A percentile compares a stretch with the other conserved stretches of the same genome.
Conservation (phyloP, 2,888 invertebrate species). For the Anoplius nigerrimus region DNA sequence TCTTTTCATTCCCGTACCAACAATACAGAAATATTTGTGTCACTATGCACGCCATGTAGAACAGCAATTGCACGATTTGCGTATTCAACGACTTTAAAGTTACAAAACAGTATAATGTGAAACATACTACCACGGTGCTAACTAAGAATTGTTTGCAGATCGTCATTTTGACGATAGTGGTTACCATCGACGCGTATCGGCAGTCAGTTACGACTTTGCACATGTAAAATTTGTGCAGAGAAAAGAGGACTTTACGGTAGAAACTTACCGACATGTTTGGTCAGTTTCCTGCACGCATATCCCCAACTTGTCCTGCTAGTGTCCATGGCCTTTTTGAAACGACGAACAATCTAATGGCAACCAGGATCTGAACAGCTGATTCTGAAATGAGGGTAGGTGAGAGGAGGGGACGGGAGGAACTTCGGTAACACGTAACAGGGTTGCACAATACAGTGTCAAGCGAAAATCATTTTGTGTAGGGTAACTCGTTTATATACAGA, state of each 20-base stretch:
- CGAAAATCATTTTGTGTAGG: too few relatives aligned
- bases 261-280: conserved; percentile 23
- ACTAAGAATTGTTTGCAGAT: conserved; percentile 24
- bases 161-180: conserved; percentile 1
- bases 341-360: too few relatives aligned
- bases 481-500: too few relatives aligned
- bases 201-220: too few relatives aligned
- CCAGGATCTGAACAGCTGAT: too few relatives aligned
- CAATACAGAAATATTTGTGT: conserved; percentile 34
- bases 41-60: neutral
- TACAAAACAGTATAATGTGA: conserved; percentile 16
- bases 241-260: too few relatives aligned
- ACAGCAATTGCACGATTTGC: neutral
- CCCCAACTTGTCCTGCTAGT: conserved; percentile 1
- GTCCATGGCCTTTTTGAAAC: conserved; percentile 8
- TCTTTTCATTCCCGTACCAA: conserved; percentile 39
- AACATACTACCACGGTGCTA: conserved; percentile 27
- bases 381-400: too few relatives aligned
- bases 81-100: neutral
- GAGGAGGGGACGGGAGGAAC: too few relatives aligned
- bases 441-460: too few relatives aligned
- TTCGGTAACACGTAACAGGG: too few relatives aligned
- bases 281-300: conserved; percentile 17
- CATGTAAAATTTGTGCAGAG: too few relatives aligned
- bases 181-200: neutral